Conservation (phyloP, 2,113 vertebrate genomes). For the Ceyx cyanopectus region DNA sequence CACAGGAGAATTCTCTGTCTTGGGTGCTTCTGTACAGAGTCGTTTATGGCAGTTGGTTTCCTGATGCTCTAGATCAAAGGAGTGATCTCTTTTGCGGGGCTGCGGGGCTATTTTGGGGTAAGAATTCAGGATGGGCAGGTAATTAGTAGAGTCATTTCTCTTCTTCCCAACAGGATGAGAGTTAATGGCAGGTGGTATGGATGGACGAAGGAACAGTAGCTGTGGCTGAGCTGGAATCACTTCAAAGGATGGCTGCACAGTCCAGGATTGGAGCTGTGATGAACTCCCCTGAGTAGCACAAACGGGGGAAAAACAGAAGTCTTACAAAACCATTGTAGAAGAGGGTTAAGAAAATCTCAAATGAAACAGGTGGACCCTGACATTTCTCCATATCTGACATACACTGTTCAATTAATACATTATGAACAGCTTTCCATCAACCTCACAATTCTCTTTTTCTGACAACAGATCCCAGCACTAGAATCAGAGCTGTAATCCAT, state of each 20-base stretch:
- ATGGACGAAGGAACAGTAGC: slow-evolving; percentile 85
- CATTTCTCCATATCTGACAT: background rate
- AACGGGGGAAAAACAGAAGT: background rate
- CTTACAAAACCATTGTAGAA: background rate
- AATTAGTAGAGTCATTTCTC: slow-evolving; percentile 77
- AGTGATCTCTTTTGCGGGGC: slow-evolving; percentile 80
- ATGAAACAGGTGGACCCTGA: background rate
- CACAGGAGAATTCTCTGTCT: slow-evolving; percentile 42
- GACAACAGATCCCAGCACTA: background rate
- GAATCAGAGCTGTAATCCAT: background rate
- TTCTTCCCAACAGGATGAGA: slow-evolving; percentile 71
- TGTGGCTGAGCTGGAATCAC: slow-evolving; percentile 86
- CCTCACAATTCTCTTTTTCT: background rate
- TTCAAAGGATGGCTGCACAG: slow-evolving; percentile 85
- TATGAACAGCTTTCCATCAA: background rate
- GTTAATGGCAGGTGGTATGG: slow-evolving; percentile 75
- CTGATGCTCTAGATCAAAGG: slow-evolving; percentile 62
- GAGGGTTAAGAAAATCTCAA: background rate
- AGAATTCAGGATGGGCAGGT: slow-evolving; percentile 85
- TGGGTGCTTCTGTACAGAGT: slow-evolving; percentile 61
- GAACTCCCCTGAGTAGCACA: slow-evolving; percentile 70
- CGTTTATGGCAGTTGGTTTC: slow-evolving; percentile 65
- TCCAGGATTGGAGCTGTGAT: slow-evolving; percentile 84
- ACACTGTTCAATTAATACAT: background rate
- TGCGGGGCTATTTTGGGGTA: slow-evolving; percentile 90